Percentiles rank a stretch among this genome's conserved stretches.
Conservation (phyloP, 2,113 vertebrate species). For the Sciurus niger region DNA sequence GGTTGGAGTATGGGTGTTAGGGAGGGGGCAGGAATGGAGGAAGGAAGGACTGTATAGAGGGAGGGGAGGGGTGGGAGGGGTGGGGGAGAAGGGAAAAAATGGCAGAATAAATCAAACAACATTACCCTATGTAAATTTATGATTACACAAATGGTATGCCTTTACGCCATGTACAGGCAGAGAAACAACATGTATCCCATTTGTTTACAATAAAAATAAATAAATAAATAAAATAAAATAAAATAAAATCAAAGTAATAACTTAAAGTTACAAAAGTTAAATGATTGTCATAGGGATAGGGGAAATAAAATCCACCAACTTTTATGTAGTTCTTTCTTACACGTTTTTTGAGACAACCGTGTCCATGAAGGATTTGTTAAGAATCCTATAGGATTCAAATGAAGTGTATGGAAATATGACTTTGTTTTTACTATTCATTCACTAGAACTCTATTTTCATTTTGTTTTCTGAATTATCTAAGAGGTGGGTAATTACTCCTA, state of each 20-base stretch:
- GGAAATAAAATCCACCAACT: background rate
- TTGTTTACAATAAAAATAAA: no score
- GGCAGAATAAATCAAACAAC: no score
- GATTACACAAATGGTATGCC: no score
- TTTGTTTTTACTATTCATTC: background rate
- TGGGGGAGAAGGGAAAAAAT: no score
- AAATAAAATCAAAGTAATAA: background rate
- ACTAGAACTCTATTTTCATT: background rate
- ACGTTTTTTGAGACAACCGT: background rate
- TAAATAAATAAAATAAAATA: no score
- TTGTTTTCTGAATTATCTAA: background rate
- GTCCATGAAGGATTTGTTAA: background rate
- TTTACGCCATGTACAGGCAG: no score
- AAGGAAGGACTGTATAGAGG: no score
- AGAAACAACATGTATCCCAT: no score
- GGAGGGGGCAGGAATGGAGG: no score
- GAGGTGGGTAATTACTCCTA: background rate
- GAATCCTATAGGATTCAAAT: background rate
- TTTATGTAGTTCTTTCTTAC: background rate
- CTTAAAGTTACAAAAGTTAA: constrained; percentile 5
- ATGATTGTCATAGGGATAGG: background rate
- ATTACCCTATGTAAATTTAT: no score
- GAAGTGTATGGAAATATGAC: background rate
- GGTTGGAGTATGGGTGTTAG: no score
- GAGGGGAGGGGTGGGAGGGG: no score